Conservation (phyloP, 2,113 vertebrate genomes). For the Alouatta palliata region DNA sequence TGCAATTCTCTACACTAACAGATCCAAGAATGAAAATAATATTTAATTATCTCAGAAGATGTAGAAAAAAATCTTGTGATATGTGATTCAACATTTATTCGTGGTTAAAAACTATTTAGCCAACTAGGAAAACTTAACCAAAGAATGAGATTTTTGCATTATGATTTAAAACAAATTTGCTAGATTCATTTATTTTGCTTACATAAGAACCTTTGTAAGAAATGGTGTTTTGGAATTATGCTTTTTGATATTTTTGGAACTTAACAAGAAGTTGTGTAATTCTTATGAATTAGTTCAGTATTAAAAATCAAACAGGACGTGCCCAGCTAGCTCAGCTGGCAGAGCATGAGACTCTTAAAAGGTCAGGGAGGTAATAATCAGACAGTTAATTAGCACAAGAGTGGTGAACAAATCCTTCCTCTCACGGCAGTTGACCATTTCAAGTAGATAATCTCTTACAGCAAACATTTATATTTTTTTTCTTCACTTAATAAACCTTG, state of each 20-base stretch:
- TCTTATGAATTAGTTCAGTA: neutral
- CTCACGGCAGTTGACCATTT: neutral
- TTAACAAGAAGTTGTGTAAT: neutral
- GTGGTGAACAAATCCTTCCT: neutral
- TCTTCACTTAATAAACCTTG: neutral
- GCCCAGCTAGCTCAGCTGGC: neutral
- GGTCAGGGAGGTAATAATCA: neutral
- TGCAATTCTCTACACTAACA: neutral
- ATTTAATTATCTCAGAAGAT: neutral
- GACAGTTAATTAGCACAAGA: neutral
- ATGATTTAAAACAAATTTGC: conserved; percentile 25
- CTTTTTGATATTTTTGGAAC: neutral
- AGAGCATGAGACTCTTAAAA: neutral
- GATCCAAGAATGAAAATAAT: neutral
- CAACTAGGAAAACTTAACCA: neutral
- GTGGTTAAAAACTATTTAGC: neutral
- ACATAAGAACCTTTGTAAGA: neutral
- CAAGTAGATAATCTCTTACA: neutral
- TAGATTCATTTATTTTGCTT: conserved; percentile 24
- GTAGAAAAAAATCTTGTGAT: neutral
- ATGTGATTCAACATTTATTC: neutral
- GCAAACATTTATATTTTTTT: neutral
- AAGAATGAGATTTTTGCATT: conserved; percentile 2
- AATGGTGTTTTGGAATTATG: neutral
- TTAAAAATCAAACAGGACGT: neutral